A percentile compares a stretch with the other conserved stretches of the same genome.
Evolutionary conservation across 2,797 vertebrate genomes (phyloP).

Genomic region (Channallabes apus): DNA sequence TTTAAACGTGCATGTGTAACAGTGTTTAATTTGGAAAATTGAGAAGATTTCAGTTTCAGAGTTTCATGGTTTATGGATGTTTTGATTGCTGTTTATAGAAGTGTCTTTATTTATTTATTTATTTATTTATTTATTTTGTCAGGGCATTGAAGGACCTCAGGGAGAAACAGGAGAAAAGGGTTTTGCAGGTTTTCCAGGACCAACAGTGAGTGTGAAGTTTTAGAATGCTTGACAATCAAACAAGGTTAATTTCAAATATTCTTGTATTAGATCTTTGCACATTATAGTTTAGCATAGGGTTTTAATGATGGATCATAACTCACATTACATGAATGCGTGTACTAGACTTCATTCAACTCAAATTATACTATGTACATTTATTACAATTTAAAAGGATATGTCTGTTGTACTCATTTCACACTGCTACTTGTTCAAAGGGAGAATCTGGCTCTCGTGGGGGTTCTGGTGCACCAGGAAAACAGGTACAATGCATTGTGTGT

Average conservation of each 20-base stretch:
- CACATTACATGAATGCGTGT: not conserved
- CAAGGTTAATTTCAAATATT: not conserved
- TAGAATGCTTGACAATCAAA: not conserved
- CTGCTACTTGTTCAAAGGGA: conserved; percentile 36
- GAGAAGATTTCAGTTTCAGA: not conserved
- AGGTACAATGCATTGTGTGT: conserved; percentile 33
- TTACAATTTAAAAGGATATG: not conserved
- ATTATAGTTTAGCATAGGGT: not conserved
- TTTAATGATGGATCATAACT: not conserved
- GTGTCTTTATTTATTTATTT: not conserved
- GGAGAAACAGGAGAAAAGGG: conserved; percentile 51
- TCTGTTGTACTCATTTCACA: not conserved
- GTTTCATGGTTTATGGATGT: not conserved
- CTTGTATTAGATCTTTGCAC: not conserved
- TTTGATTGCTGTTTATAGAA: not conserved
- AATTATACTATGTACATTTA: not conserved
- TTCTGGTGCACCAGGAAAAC: conserved; percentile 19
- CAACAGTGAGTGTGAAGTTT: conserved; percentile 29
- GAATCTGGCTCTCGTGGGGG: conserved; percentile 3
- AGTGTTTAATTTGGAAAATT: not conserved
- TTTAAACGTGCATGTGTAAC: too few species aligned
- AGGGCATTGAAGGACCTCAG: conserved; percentile 28
- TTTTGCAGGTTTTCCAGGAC: conserved; percentile 29
- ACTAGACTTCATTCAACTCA: not conserved
- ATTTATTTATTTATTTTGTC: not conserved